Evolutionary conservation across 2,113 vertebrate species (phyloP).

Genomic region (Corapipo altera): DNA sequence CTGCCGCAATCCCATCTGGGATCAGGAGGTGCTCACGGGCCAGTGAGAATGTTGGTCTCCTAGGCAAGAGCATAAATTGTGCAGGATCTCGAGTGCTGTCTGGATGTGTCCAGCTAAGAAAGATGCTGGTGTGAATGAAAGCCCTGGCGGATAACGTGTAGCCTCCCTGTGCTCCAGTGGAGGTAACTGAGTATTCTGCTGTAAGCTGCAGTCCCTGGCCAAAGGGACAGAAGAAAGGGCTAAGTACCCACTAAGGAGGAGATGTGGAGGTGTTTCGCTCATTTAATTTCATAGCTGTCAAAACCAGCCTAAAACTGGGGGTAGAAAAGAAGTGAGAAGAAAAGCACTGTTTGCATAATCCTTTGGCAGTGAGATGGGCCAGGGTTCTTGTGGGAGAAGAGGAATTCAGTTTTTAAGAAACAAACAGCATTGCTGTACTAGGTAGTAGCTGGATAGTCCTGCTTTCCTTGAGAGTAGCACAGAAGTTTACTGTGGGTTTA

Average conservation of each 20-base stretch:
- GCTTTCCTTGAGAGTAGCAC: not conserved
- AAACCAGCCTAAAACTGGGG: not conserved
- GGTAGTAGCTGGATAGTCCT: not conserved
- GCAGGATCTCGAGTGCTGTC: rapidly evolving
- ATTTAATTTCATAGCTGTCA: not conserved
- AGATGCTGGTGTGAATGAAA: not conserved
- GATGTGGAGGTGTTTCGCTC: not conserved
- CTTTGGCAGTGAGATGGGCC: not conserved
- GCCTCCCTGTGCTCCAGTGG: not conserved
- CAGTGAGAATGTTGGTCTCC: not conserved
- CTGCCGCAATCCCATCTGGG: rapidly evolving
- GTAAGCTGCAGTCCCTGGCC: not conserved
- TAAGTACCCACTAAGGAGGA: not conserved
- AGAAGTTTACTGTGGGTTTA: not conserved
- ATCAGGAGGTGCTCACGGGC: not conserved
- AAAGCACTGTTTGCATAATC: slow-evolving; percentile 8
- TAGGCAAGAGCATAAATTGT: not conserved
- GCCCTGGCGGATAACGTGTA: not conserved
- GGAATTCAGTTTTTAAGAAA: slow-evolving; percentile 20
- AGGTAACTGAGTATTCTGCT: not conserved
- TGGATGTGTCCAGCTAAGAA: not conserved
- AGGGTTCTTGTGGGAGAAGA: not conserved
- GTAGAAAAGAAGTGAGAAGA: not conserved
- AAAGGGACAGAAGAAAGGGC: not conserved
- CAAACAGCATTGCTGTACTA: not conserved